Evolutionary conservation across 1,140 invertebrate genomes (phyloP), one percentile per base, ranked within the genome.

Genomic region (Ditylenchus dipsaci): DNA sequence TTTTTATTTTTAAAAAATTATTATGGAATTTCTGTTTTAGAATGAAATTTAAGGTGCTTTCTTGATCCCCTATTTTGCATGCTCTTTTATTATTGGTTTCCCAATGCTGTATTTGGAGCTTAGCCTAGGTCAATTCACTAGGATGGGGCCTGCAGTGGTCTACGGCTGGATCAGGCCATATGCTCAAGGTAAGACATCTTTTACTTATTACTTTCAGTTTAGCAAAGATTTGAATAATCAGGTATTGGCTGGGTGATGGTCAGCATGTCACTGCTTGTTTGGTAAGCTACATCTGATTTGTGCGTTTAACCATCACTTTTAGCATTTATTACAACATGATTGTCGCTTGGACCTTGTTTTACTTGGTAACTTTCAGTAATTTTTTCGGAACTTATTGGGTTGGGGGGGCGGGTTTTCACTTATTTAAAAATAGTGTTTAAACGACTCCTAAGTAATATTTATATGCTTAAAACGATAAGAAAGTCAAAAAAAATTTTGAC

Each of bases 301-400:
- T n/a, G n/a, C n/a, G n/a, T n/a, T n/a, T n/a, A n/a, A n/a, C n/a
- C n/a, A n/a, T n/a, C n/a, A n/a, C n/a, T n/a, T n/a, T n/a, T n/a
- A n/a, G 74, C 43, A 74, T 77, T 45, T 77, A 74, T 42, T 77
- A 73, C 43, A 77, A 77, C 53, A 68, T 74, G 58, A 72, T 74
- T 26, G 74, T 76, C 23, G 57, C 38, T 15, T 74, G 30, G 58
- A 62, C 69, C 11, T 30, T 77, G 13, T 60, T 70, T 9, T 75
- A 56, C 56, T 19, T 74, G 26, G 67, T 75, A 45, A n/a, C n/a
- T n/a, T n/a, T n/a, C n/a, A n/a, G n/a, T n/a, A n/a, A n/a, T n/a
- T n/a, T n/a, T n/a, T n/a, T n/a, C n/a, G n/a, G n/a, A n/a, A n/a
- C n/a, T n/a, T n/a, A n/a, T n/a, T n/a, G n/a, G n/a, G n/a, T n/a